These are phyloP conservation scores for Diplodus sargus DNA, from an alignment of 2,797 vertebrate species.

Conservation along the genomic window DNA sequence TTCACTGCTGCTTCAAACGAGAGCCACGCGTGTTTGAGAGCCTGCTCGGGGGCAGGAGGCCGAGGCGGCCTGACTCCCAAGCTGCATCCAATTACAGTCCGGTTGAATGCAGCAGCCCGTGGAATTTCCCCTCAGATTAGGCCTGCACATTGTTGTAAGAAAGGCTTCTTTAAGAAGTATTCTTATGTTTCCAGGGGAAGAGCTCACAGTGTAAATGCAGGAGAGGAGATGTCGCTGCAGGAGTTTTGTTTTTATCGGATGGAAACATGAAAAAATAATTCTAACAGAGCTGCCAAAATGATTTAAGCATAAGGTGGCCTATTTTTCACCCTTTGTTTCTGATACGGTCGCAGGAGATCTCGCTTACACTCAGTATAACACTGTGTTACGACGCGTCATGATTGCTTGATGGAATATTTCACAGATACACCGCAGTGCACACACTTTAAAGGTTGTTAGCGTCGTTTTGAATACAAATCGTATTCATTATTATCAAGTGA, in stretches of 20 bases:
- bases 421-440: background rate
- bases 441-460: background rate
- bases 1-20: constrained; percentile 43
- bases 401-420: background rate
- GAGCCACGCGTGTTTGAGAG: constrained; percentile 28
- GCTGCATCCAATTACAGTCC: constrained; percentile 66
- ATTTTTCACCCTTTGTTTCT: background rate
- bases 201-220: background rate
- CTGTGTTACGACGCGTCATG: no score
- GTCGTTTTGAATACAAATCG: no score
- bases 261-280: background rate
- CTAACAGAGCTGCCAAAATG: background rate
- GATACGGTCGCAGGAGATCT: no score
- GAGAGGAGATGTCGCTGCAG: background rate
- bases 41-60: constrained; percentile 21
- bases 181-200: background rate
- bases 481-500: no score
- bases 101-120: constrained; percentile 12
- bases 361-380: no score
- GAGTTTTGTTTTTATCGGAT: background rate
- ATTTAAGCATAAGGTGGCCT: background rate
- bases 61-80: constrained; percentile 16
- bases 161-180: background rate
- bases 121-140: constrained; percentile 51
- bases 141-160: background rate